Conservation (phyloP, 2,888 invertebrate genomes). For the Parnassius smintheus region DNA sequence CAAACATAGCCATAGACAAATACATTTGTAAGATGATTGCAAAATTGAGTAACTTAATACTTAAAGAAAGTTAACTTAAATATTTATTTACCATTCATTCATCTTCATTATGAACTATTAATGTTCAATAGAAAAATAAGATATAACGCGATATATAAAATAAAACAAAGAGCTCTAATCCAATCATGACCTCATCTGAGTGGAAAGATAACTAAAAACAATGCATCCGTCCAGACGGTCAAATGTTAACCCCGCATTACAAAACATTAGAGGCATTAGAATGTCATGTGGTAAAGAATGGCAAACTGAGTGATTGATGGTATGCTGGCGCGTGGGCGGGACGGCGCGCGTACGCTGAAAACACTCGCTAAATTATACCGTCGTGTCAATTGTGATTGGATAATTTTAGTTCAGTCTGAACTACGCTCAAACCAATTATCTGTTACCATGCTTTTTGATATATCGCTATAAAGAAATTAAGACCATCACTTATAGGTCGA, state of each 20-base stretch:
- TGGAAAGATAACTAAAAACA: slow-evolving; percentile 40
- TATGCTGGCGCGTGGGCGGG: slow-evolving; percentile 41
- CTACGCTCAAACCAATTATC: slow-evolving; percentile 29
- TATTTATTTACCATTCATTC: background rate
- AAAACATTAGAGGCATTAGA: slow-evolving; percentile 67
- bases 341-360: slow-evolving; percentile 62
- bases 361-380: slow-evolving; percentile 64
- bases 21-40: background rate
- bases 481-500: too few relatives aligned
- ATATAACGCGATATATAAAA: slow-evolving; percentile 31
- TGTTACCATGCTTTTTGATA: slow-evolving; percentile 33
- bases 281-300: slow-evolving; percentile 67
- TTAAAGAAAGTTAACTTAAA: too few relatives aligned
- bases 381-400: slow-evolving; percentile 44
- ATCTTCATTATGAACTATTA: slow-evolving; percentile 5
- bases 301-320: slow-evolving; percentile 68
- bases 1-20: slow-evolving; percentile 18
- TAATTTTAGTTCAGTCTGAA: slow-evolving; percentile 35
- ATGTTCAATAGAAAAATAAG: slow-evolving; percentile 18
- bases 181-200: slow-evolving; percentile 38
- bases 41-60: background rate
- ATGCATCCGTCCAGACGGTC: slow-evolving; percentile 47
- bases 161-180: slow-evolving; percentile 31
- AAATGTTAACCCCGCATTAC: slow-evolving; percentile 58
- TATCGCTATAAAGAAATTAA: slow-evolving; percentile 27